A percentile compares a stretch with the other conserved stretches of the same genome.
phyloP scores from a whole-genome alignment of 2,113 vertebrate genomes.

The Dasyprocta punctata region DNA sequence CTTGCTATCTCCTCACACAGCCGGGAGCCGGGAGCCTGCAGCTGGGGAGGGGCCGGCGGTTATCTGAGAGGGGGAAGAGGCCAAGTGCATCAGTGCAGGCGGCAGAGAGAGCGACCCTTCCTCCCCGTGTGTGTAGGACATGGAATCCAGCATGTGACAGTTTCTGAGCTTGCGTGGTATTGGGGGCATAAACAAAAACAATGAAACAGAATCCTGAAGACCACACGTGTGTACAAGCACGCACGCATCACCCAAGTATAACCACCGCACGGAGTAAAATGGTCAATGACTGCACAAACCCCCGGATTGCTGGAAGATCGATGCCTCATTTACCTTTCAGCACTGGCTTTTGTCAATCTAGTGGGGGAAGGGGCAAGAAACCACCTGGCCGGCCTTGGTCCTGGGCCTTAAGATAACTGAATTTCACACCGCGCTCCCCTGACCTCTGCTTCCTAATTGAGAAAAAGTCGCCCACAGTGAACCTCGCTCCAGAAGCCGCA shows the following conservation, averaged over 20 bases:
- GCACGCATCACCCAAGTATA: neutral
- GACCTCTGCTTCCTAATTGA: neutral
- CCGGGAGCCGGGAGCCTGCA: conserved; percentile 68
- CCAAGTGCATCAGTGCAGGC: conserved; percentile 56
- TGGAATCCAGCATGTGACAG: conserved; percentile 54
- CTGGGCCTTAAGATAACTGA: too few species aligned
- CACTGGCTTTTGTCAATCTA: neutral
- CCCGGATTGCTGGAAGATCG: neutral
- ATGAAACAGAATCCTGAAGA: neutral
- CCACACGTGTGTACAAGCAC: neutral
- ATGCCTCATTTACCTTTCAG: neutral
- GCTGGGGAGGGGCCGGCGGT: conserved; percentile 38
- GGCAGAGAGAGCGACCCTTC: conserved; percentile 62
- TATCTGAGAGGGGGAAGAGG: conserved; percentile 81
- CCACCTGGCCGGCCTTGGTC: too few species aligned
- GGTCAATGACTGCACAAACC: neutral
- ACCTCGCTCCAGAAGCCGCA: neutral
- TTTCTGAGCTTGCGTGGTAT: conserved; percentile 67
- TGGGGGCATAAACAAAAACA: conserved; percentile 3
- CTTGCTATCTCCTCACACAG: conserved; percentile 62
- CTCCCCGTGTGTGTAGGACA: conserved; percentile 40
- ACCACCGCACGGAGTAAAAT: neutral
- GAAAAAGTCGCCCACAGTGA: neutral
- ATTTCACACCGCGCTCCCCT: too few species aligned
- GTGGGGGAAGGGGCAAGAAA: too few species aligned